Conservation (phyloP, 2,797 vertebrate genomes). For the Pristis pectinata region DNA sequence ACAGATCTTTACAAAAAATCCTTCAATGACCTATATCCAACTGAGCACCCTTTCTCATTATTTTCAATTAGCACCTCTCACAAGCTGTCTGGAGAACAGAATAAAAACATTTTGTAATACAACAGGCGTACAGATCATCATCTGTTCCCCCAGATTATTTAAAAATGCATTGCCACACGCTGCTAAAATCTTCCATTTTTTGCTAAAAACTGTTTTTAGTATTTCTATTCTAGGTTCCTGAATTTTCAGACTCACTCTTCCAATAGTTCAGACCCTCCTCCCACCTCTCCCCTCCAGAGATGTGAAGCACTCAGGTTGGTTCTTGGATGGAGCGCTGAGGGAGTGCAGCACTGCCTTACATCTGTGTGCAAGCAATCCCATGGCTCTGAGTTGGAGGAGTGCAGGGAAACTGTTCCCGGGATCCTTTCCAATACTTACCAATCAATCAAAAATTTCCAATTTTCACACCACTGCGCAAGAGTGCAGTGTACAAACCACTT, state of each 20-base stretch:
- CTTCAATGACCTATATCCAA: not conserved
- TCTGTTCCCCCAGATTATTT: not conserved
- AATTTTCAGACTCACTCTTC: not conserved
- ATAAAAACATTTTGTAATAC: not conserved
- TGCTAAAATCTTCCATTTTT: not conserved
- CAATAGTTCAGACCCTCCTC: not conserved
- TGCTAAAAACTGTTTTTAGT: not conserved
- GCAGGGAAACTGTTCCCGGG: not conserved
- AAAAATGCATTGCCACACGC: not conserved
- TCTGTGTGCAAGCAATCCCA: not conserved
- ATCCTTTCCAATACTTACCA: not conserved
- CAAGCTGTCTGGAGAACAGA: not conserved
- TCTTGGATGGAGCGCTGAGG: not conserved
- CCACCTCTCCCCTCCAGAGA: not conserved
- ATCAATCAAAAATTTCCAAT: not conserved
- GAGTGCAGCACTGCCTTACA: not conserved
- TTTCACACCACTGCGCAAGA: not conserved
- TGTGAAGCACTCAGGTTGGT: not conserved
- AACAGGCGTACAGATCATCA: not conserved
- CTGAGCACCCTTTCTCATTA: not conserved
- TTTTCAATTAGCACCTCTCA: slow-evolving; percentile 26
- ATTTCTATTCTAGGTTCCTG: not conserved
- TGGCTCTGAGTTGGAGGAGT: not conserved
- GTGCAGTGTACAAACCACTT: not conserved
- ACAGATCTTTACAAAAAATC: not conserved